Percentiles rank a stretch among this genome's conserved stretches.
Evolutionary conservation across 2,888 invertebrate species (phyloP).

Genomic region (Onthophagus sagittarius): DNA sequence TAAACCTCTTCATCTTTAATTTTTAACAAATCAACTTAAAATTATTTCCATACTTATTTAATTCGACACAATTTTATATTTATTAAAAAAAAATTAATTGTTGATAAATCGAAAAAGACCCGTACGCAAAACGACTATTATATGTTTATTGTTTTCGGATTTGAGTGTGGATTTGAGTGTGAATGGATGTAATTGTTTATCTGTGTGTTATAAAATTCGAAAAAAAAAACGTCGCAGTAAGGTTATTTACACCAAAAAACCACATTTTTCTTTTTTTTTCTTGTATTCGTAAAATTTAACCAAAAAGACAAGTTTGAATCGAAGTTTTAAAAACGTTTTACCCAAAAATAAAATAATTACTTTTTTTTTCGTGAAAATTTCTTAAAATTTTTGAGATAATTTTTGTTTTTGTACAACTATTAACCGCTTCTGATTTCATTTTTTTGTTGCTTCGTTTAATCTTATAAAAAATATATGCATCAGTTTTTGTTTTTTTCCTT

Average conservation of each 20-base stretch:
- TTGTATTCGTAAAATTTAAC: too few relatives aligned
- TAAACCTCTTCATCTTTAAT: too few relatives aligned
- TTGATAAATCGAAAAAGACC: not conserved
- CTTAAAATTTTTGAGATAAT: slow-evolving; percentile 2
- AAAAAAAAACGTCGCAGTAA: not conserved
- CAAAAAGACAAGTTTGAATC: too few relatives aligned
- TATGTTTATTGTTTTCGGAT: slow-evolving; percentile 6
- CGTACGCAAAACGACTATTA: not conserved
- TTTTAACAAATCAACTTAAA: too few relatives aligned
- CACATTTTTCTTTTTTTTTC: not conserved
- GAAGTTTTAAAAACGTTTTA: slow-evolving; percentile 4
- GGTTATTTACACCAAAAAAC: not conserved
- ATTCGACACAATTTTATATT: too few relatives aligned
- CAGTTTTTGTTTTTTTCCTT: slow-evolving; percentile 6
- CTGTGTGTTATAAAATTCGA: slow-evolving; percentile 2
- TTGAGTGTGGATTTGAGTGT: slow-evolving; percentile 5
- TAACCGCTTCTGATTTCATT: not conserved
- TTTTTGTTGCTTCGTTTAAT: not conserved
- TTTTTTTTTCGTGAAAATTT: slow-evolving; percentile 11
- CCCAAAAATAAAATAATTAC: too few relatives aligned
- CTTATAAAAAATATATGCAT: slow-evolving; percentile 21
- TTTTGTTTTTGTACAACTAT: slow-evolving; percentile 7
- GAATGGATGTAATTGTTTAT: slow-evolving; percentile 16
- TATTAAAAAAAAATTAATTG: not conserved
- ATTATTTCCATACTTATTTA: too few relatives aligned